Conservation (phyloP, 1,140 invertebrate species). For the Phthorimaea operculella region DNA sequence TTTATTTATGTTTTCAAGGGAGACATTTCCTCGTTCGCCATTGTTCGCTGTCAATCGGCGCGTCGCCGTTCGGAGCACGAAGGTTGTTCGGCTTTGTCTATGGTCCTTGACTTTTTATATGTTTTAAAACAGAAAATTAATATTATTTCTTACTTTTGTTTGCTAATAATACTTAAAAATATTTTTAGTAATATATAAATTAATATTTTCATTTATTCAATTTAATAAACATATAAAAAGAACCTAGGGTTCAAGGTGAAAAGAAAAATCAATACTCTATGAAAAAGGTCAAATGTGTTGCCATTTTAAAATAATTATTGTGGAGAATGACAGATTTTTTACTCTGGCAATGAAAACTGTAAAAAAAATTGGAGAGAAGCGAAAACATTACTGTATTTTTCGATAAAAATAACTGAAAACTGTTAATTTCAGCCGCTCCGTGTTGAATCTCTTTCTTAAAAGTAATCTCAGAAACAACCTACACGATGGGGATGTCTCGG, state of each 20-base stretch:
- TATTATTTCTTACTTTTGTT: background rate
- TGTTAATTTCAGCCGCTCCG: too few relatives aligned
- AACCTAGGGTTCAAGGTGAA: too few relatives aligned
- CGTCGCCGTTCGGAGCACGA: constrained; percentile 9
- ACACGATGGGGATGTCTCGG: constrained; percentile 45
- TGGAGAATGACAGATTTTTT: too few relatives aligned
- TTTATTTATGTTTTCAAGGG: constrained; percentile 61
- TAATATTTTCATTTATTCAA: background rate
- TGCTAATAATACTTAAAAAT: background rate
- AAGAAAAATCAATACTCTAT: too few relatives aligned
- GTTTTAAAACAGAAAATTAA: background rate
- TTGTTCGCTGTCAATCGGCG: constrained; percentile 34
- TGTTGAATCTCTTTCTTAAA: too few relatives aligned
- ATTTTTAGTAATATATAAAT: background rate
- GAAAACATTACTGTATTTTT: too few relatives aligned
- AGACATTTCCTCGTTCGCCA: constrained; percentile 53
- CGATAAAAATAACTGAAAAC: too few relatives aligned
- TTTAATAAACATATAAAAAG: background rate
- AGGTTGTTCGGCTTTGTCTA: constrained; percentile 19
- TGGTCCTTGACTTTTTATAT: constrained; percentile 7
- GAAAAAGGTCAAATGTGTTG: too few relatives aligned
- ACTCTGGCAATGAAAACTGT: too few relatives aligned
- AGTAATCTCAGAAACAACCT: too few relatives aligned
- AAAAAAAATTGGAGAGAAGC: too few relatives aligned
- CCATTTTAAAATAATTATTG: too few relatives aligned